Base-by-base conservation (phyloP, 1,140 invertebrate species). In the Ephestia elutella region DNA sequence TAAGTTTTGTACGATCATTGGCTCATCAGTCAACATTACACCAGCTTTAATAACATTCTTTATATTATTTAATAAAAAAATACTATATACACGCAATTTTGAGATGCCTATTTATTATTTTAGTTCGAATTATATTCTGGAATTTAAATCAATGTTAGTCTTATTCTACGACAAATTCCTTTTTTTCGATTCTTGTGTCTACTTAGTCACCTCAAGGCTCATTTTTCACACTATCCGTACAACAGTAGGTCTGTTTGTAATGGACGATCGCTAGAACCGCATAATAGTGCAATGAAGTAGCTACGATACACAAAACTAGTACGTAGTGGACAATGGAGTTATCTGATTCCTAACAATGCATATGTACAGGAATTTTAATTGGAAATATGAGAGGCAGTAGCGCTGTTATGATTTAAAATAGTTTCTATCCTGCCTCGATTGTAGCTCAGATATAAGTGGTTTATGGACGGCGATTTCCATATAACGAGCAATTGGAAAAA, bases 321-420 rank as follows among this genome's bases (percentile, higher is more conserved):
- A 78, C 70, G 75, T 65, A 57, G 57, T 68, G 66, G 70, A 86
- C 83, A 86, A 86, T 86, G 77, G 81, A 77, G 77, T 73, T 71
- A 84, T 86, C 70, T 71, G 79, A 86, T 80, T 82, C 77, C 64
- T 73, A 79, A 73, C 77, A 73, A 73, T 74, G 77, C 79, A 79
- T 75, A 79, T 75, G 73, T 77, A 82, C 71, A 80, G 77, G 79
- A 80, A 82, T 83, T 75, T 85, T 87, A 82, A 87, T 82, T 80
- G 68, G 81, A 76, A 85, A 87, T 87, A 78, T 77, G 82, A 87
- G 75, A 61, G 49, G 62, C 44, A 56, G 70, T 72, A 62, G 59
- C 63, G 68, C 65, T 72, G 69, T 71, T 78, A 66, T 76, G 71
- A 76, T 73, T 76, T 68, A 73, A 60, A 71, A 70, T 59, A 63